phyloP scores from a whole-genome alignment of 2,113 vertebrate genomes.

The Poicephalus meyeri region DNA sequence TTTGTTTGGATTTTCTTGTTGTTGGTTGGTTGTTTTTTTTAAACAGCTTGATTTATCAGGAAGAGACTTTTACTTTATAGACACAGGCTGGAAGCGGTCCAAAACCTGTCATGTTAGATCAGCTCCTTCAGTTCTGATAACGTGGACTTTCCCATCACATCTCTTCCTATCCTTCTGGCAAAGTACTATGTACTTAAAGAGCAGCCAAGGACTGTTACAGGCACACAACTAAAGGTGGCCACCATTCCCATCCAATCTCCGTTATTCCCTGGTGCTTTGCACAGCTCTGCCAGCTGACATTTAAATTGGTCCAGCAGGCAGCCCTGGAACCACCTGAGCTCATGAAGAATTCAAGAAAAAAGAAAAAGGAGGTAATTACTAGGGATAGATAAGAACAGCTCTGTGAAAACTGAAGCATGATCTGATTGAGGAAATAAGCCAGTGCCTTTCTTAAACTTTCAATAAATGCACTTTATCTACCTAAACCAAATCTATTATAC shows the following conservation, averaged over 20 bases:
- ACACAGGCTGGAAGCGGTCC: neutral
- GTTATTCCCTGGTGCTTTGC: neutral
- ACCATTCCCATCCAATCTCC: neutral
- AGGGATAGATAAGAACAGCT: neutral
- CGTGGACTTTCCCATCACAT: neutral
- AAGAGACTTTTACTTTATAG: neutral
- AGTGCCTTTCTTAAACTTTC: neutral
- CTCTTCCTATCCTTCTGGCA: neutral
- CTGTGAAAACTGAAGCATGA: neutral
- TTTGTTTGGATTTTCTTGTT: neutral
- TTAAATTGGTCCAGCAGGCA: neutral
- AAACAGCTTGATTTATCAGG: neutral
- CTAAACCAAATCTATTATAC: neutral
- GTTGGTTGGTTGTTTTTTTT: neutral
- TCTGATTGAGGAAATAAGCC: neutral
- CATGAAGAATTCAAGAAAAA: neutral
- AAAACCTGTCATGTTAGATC: neutral
- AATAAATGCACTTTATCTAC: neutral
- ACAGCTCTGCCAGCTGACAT: neutral
- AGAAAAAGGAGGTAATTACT: neutral
- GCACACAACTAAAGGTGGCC: neutral
- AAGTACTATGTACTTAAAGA: neutral
- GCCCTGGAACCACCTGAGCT: neutral
- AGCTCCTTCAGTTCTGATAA: neutral
- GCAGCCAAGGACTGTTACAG: neutral